Conservation (phyloP, 2,113 vertebrate species). For the Aphyosemion australe region DNA sequence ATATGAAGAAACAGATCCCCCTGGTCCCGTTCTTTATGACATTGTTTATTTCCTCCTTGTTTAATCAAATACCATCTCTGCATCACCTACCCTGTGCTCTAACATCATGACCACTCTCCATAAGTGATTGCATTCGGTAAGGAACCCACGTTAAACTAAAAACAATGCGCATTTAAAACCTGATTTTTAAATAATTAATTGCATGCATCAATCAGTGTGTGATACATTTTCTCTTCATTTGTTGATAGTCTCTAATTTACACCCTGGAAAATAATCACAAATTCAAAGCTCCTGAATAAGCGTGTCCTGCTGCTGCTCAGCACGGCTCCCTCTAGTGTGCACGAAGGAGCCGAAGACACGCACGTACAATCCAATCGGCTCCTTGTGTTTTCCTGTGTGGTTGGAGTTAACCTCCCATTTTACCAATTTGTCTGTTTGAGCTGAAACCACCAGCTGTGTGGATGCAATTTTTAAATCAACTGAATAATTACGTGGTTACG, state of each 20-base stretch:
- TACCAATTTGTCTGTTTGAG: slow-evolving; percentile 55
- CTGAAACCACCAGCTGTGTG: slow-evolving; percentile 51
- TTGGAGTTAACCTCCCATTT: slow-evolving; percentile 63
- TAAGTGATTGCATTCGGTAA: slow-evolving; percentile 16
- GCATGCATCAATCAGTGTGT: slow-evolving; percentile 53
- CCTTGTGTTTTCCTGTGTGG: slow-evolving; percentile 54
- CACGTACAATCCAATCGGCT: slow-evolving; percentile 41
- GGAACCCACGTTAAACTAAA: slow-evolving; percentile 11
- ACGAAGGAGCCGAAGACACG: slow-evolving; percentile 42
- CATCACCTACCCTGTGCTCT: background rate
- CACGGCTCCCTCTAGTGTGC: slow-evolving; percentile 62
- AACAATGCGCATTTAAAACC: slow-evolving; percentile 30
- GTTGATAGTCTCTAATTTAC: slow-evolving; percentile 71
- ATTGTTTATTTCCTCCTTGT: background rate
- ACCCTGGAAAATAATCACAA: slow-evolving; percentile 69
- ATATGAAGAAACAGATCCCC: background rate
- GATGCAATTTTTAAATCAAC: slow-evolving; percentile 70
- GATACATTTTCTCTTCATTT: slow-evolving; percentile 56
- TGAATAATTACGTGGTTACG: slow-evolving; percentile 62
- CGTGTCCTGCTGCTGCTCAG: slow-evolving; percentile 56
- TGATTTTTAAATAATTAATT: slow-evolving; percentile 28
- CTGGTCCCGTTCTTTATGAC: background rate
- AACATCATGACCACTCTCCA: background rate
- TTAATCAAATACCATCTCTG: slow-evolving; percentile 9
- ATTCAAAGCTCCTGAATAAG: slow-evolving; percentile 64